Evolutionary conservation across 2,888 invertebrate genomes (phyloP), one percentile per base, ranked within the genome.

Genomic region (Conus canariensis): DNA sequence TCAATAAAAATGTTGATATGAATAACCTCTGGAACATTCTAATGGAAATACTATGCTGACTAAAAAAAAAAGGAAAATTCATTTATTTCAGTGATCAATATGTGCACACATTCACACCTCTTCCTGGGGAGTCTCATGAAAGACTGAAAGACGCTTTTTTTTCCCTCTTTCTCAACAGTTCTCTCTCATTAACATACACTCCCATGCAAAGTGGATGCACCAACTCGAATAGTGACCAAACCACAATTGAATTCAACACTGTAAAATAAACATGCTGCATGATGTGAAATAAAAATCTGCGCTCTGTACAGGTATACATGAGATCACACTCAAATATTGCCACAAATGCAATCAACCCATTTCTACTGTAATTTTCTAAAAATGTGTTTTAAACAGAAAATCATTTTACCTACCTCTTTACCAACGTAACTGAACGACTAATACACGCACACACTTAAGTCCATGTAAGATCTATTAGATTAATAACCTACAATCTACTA

Each of bases 271-370:
- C 70, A 22, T 22, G 16, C 70, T 70, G 22, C 70, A 70, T 19
- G 19, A 70, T 8, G 19, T 22, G 19, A 22, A 70, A 22, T 14
- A 64, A 74, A 12, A 60, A 85, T 58, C 59, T 64, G 86, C 67
- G n/a, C 45, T 67, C 30, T 86, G 86, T 86, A 86, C 64, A 86
- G 9, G 25, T 10, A 30, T 10, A 45, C 45, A 45, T 30, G 86
- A 86, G 86, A 86, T 86, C 64, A 86, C 86, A 86, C 86, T 67
- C 30, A 19, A 45, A 67, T 86, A 86, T 86, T 86, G 86, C 86
- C 30, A 80, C 77, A 74, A 80, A 12, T 19, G 12, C 7, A 80
- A 45, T 45, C 80, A 80, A 80, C 12, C 45, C 14, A 22, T 14
- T 80, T 45, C 30, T 19, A 30, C 80, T 14, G 56, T 12, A 45